Base-by-base conservation (phyloP, 2,888 invertebrate species). In the Pachydiplax longipennis region DNA sequence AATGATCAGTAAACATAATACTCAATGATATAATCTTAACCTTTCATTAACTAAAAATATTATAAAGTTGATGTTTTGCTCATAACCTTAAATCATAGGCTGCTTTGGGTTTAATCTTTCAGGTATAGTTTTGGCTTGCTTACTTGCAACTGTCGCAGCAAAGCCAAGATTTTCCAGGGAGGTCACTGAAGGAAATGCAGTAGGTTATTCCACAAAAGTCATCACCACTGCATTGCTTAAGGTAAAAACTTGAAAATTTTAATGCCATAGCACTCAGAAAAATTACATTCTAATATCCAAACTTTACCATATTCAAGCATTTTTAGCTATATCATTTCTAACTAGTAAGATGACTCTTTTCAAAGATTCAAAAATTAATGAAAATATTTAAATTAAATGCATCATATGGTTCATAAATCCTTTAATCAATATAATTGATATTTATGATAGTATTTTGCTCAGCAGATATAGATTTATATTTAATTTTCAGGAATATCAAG, bases 401-500 rank as follows among this genome's bases (percentile, higher is more conserved):
- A 37, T 4, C 37, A 37, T 37, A 44, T 0, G 2, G 40, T 2
- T 2, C 40, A 37, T 18, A 5, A 37, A 81, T 6, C 10, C 15
- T 4, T 2, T 1, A 37, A 40, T 37, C 8, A 5, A 40, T 44
- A 35, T 81, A 44, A 37, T 37, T 37, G 0, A 40, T 18, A 22
- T 22, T 81, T 81, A 35, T 8, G 4, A 40, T n/a, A 22, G 18
- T 6, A 81, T 90, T 40, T 80, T 53, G 5, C 53, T 58, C 25
- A 25, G 40, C 25, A 15, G 44, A 25, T 61, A 58, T 4, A 6
- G 37, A 6, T 90, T 35, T 87, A 92, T 10, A 44, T 44, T 94
- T 25, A 93, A 95, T 95, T 95, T 95, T 12, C 95, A 95, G 92
- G 95, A 53, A 53, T 5, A 95, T 5, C 95, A 95, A 48, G 95